A percentile compares a stretch with the other conserved stretches of the same genome.
Evolutionary conservation across 2,113 vertebrate species (phyloP).

Genomic region (Pomatostomus ruficeps): DNA sequence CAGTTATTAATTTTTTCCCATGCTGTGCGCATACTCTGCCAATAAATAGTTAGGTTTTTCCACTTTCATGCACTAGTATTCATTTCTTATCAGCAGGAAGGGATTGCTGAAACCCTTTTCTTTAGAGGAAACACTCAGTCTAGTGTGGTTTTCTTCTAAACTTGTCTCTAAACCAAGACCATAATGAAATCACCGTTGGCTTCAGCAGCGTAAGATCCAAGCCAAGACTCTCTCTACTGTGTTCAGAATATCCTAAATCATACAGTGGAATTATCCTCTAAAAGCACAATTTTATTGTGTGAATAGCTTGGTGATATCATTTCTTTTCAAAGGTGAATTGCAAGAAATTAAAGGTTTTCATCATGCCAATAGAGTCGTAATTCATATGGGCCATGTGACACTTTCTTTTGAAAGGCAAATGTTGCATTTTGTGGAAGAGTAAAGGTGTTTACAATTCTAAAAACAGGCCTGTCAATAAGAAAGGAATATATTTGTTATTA

Average conservation of each 20-base stretch:
- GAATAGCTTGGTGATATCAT: background rate
- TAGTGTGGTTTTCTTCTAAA: background rate
- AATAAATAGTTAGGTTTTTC: background rate
- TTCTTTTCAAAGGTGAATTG: background rate
- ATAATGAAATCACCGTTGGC: background rate
- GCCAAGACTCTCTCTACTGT: background rate
- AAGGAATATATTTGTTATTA: background rate
- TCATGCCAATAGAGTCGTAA: background rate
- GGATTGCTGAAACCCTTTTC: background rate
- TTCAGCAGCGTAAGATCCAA: background rate
- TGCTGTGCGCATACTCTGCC: background rate
- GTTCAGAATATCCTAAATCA: background rate
- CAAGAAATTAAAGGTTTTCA: background rate
- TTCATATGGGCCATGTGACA: background rate
- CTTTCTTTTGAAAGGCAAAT: background rate
- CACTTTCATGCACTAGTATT: background rate
- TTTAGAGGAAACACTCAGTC: background rate
- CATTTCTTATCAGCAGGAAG: background rate
- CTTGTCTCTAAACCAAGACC: background rate
- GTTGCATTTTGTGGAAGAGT: background rate
- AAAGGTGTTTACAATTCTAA: background rate
- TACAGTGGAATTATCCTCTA: background rate
- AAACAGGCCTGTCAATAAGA: background rate
- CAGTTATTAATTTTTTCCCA: background rate
- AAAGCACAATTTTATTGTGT: background rate